phyloP scores from a whole-genome alignment of 1,140 invertebrate genomes.

The Lasioglossum baleicum region DNA sequence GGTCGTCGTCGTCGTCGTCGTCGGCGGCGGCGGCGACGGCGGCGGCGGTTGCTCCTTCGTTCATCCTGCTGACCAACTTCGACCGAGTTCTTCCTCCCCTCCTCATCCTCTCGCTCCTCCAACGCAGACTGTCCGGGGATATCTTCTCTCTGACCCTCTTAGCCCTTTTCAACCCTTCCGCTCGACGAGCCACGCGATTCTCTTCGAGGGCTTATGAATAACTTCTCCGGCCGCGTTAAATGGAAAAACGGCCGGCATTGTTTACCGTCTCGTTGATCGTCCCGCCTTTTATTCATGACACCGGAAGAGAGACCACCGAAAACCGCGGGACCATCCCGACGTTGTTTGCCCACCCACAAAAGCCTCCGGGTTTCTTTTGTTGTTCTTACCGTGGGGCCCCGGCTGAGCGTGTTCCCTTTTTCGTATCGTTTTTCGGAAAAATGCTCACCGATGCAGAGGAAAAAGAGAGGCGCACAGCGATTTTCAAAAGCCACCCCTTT shows the following conservation, averaged over 20 bases:
- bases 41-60: conserved; percentile 45
- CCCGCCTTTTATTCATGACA: conserved; percentile 42
- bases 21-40: conserved; percentile 9
- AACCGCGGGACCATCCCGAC: too few relatives aligned
- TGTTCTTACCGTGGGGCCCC: too few relatives aligned
- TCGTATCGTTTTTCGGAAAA: too few relatives aligned
- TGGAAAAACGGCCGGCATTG: conserved; percentile 47
- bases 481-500: too few relatives aligned
- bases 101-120: conserved; percentile 12
- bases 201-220: conserved; percentile 55
- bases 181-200: conserved; percentile 45
- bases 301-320: neutral
- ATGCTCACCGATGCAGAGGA: too few relatives aligned
- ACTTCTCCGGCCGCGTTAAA: conserved; percentile 39
- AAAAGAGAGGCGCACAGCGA: too few relatives aligned
- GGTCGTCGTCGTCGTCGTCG: conserved; percentile 25
- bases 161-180: conserved; percentile 52
- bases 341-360: too few relatives aligned
- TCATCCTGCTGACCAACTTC: conserved; percentile 67
- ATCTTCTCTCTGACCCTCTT: conserved; percentile 58
- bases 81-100: conserved; percentile 49
- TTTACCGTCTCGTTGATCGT: conserved; percentile 46
- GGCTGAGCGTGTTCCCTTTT: too few relatives aligned
- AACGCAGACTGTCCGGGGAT: conserved; percentile 18
- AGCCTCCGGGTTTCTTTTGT: too few relatives aligned